Conservation (phyloP, 2,797 vertebrate species). For the Meda fulgida region DNA sequence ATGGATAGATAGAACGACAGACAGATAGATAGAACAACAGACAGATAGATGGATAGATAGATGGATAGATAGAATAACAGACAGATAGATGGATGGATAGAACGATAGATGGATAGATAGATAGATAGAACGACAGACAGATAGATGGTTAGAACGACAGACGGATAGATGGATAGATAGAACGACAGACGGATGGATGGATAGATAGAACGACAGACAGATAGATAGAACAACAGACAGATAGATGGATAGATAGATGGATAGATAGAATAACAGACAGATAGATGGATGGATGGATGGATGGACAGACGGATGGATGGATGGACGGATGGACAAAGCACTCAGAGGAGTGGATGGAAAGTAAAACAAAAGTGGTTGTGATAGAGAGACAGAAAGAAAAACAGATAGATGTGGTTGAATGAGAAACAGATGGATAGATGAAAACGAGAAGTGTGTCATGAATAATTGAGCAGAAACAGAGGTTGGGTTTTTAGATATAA, state of each 20-base stretch:
- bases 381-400: neutral
- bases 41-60: accelerated
- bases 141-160: neutral
- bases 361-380: conserved; percentile 38
- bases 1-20: neutral
- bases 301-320: accelerated
- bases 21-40: neutral
- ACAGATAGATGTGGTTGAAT: conserved; percentile 54
- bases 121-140: neutral
- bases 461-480: conserved; percentile 79
- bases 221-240: neutral
- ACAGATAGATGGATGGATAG: accelerated
- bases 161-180: neutral
- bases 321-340: neutral
- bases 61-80: neutral
- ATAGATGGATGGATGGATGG: accelerated
- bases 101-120: accelerated
- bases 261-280: neutral
- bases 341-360: neutral
- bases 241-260: neutral
- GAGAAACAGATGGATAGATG: conserved; percentile 41
- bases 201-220: neutral
- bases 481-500: conserved; percentile 78
- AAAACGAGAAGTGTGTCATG: conserved; percentile 69
- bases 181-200: too few relatives aligned